Evolutionary conservation across 2,888 invertebrate genomes (phyloP).

Genomic region (Cylloceria caligata): DNA sequence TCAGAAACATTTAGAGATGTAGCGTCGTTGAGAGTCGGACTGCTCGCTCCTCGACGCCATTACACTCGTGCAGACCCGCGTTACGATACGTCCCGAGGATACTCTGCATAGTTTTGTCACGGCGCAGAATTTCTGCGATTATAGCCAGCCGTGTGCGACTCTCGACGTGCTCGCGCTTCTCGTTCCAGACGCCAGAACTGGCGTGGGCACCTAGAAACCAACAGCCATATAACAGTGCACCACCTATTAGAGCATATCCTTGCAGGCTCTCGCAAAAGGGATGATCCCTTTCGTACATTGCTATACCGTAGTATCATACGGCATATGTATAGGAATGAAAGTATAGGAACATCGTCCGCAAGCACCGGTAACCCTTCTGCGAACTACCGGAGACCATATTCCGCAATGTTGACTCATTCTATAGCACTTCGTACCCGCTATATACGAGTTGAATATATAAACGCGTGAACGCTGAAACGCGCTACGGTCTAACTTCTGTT

Average conservation of each 20-base stretch:
- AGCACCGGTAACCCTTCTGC: slow-evolving; percentile 36
- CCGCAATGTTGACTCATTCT: slow-evolving; percentile 48
- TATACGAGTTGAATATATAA: slow-evolving; percentile 54
- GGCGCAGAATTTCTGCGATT: slow-evolving; percentile 50
- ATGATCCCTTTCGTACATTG: slow-evolving; percentile 4
- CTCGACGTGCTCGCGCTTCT: slow-evolving; percentile 20
- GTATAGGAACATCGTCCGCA: slow-evolving; percentile 40
- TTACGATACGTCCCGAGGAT: slow-evolving; percentile 39
- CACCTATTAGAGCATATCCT: slow-evolving; percentile 11
- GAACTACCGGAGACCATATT: slow-evolving; percentile 34
- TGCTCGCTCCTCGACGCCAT: not conserved
- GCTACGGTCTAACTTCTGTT: slow-evolving; percentile 63
- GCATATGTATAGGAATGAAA: not conserved
- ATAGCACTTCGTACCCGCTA: slow-evolving; percentile 14
- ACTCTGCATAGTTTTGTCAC: slow-evolving; percentile 48
- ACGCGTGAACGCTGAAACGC: slow-evolving; percentile 34
- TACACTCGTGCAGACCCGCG: slow-evolving; percentile 1
- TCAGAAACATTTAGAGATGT: not conserved
- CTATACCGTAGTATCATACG: slow-evolving; percentile 2
- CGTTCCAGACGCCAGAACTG: slow-evolving; percentile 34
- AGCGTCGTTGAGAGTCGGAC: slow-evolving; percentile 12
- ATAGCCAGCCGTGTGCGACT: slow-evolving; percentile 32
- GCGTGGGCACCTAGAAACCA: slow-evolving; percentile 13
- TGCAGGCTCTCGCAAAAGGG: slow-evolving; percentile 11
- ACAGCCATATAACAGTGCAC: slow-evolving; percentile 12